Evolutionary conservation across 2,113 vertebrate genomes (phyloP), one percentile per base, ranked within the genome.

Genomic region (Erythrolamprus reginae): DNA sequence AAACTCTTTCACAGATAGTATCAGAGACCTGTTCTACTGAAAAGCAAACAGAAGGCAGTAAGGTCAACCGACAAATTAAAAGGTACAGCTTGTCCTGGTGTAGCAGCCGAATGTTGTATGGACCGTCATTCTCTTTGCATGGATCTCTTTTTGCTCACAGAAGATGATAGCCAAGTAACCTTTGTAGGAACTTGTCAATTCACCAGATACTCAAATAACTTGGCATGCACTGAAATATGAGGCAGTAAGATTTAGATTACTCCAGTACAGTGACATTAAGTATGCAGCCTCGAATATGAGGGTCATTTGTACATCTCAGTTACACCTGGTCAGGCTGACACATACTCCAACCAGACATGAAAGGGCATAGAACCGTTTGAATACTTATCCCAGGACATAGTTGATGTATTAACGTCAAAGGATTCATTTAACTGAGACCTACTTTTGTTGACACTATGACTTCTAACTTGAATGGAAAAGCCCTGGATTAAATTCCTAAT

Each of bases 301-400:
- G 77, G 45, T n/a, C 83, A 42, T 91, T 65, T 19, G 15, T 88
- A 48, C 53, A 21, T 88, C 53, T 84, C 77, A 51, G 51, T 91
- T 91, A 83, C 86, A 84, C 52, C 45, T 28, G 45, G 90, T 50
- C 90, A 88, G 47, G 47, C 77, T 88, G 90, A 88, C 86, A 83
- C 17, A 58, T 48, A 70, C 50, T 90, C 85, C 84, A 42, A n/a
- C 28, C 52, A 84, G 45, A 58, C 53, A 83, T 10, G n/a, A 91
- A 88, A 91, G 90, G 90, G 65, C 90, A 91, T 56, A n/a, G 45
- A 82, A n/a, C 33, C 61, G n/a, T 61, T 88, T 38, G 86, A n/a
- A 88, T 38, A 56, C 70, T 83, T 47, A 82, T 84, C 77, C 47
- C 58, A 42, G 56, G 53, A 26, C 48, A 52, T 51, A 86, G 86